Evolutionary conservation across 2,797 vertebrate species (phyloP).

Genomic region (Rhinichthys osculus): DNA sequence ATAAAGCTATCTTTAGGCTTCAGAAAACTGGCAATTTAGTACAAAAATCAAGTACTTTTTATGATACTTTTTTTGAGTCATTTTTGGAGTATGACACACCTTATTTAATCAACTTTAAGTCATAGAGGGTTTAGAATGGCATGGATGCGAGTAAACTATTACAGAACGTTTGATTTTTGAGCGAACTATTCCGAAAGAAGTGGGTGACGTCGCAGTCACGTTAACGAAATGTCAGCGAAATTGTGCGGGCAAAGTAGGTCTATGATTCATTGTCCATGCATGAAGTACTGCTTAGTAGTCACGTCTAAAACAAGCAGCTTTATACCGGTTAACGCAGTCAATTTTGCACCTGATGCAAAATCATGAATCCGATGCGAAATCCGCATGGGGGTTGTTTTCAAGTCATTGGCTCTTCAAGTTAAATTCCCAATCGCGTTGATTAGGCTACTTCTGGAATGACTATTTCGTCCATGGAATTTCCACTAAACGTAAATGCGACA

Average conservation of each 20-base stretch:
- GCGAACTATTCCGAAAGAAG: neutral
- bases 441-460: neutral
- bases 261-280: neutral
- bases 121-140: neutral
- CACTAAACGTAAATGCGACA: neutral
- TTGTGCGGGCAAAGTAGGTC: neutral
- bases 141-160: neutral
- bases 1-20: neutral
- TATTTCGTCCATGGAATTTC: neutral
- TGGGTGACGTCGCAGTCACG: neutral
- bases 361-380: neutral
- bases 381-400: neutral
- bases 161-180: neutral
- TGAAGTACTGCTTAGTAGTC: neutral
- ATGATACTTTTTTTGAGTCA: no score
- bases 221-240: neutral
- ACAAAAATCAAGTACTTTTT: no score
- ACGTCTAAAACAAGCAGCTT: neutral
- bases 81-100: neutral
- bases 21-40: neutral
- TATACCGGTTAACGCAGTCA: no score
- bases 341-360: neutral
- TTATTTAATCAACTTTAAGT: neutral
- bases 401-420: neutral
- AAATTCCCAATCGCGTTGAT: neutral